These are phyloP conservation scores for Tapirus terrestris DNA, from an alignment of 2,113 vertebrate species.

Conservation along the genomic window DNA sequence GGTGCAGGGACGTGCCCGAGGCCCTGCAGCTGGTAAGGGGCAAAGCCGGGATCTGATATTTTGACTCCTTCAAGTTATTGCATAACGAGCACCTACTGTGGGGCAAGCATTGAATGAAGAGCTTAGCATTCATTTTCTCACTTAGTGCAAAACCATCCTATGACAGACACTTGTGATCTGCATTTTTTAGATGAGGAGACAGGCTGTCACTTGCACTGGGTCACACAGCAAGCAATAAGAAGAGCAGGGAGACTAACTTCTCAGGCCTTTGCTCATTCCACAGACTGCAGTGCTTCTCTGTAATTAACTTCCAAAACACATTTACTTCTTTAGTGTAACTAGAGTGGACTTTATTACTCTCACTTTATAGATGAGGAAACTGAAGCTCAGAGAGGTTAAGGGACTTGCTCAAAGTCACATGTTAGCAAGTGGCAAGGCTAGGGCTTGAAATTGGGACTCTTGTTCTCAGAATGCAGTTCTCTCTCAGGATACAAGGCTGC, in stretches of 20 bases:
- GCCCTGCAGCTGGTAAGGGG: neutral
- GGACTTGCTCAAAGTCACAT: neutral
- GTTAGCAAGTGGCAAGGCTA: neutral
- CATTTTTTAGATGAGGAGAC: neutral
- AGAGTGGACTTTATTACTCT: neutral
- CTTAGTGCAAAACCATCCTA: neutral
- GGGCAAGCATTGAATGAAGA: neutral
- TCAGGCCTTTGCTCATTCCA: neutral
- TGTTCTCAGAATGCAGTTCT: neutral
- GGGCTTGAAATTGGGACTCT: neutral
- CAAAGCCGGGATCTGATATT: neutral
- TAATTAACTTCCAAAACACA: neutral
- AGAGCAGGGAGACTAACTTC: neutral
- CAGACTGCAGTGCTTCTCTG: neutral
- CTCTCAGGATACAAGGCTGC: neutral
- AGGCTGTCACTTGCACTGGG: neutral
- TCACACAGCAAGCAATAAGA: neutral
- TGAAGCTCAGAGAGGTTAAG: neutral
- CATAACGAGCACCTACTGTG: accelerated
- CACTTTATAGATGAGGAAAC: neutral
- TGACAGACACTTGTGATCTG: neutral
- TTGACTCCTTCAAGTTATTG: neutral
- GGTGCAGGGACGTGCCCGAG: neutral
- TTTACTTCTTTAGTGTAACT: neutral
- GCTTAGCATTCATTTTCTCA: neutral